phyloP scores from a whole-genome alignment of 2,113 vertebrate genomes.

The Chaetodon trifascialis region DNA sequence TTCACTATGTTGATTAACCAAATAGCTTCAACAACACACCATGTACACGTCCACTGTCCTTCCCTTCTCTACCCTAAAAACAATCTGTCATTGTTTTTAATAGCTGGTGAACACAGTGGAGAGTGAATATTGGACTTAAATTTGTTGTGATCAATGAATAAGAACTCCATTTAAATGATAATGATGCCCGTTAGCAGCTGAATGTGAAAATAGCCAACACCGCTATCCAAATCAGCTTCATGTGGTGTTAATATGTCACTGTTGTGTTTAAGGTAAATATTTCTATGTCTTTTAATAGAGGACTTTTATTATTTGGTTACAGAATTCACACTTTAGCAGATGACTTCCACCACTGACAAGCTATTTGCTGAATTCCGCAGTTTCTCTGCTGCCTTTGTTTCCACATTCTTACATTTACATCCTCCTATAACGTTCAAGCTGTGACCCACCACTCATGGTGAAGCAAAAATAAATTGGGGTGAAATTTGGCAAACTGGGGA shows the following conservation, averaged over 20 bases:
- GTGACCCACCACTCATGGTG: conserved; percentile 13
- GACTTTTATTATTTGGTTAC: neutral
- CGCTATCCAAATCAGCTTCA: too few species aligned
- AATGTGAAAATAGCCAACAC: neutral
- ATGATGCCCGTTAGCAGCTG: too few species aligned
- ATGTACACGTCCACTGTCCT: too few species aligned
- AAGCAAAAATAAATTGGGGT: conserved; percentile 17
- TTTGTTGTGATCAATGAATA: neutral
- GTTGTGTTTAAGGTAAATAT: neutral
- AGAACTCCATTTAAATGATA: too few species aligned
- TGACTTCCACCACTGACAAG: neutral
- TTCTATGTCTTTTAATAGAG: neutral
- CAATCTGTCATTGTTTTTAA: too few species aligned
- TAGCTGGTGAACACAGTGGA: neutral
- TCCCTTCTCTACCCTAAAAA: too few species aligned
- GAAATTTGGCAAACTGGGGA: conserved; percentile 24
- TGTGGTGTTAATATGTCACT: neutral
- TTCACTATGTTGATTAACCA: too few species aligned
- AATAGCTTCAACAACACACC: too few species aligned
- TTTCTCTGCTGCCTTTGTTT: neutral
- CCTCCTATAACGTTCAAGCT: conserved; percentile 27
- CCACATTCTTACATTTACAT: conserved; percentile 5
- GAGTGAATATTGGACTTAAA: neutral
- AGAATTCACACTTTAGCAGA: neutral
- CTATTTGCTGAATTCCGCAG: neutral